Evolutionary conservation across 2,888 invertebrate genomes (phyloP).

Genomic region (Drosophila meridionalis): DNA sequence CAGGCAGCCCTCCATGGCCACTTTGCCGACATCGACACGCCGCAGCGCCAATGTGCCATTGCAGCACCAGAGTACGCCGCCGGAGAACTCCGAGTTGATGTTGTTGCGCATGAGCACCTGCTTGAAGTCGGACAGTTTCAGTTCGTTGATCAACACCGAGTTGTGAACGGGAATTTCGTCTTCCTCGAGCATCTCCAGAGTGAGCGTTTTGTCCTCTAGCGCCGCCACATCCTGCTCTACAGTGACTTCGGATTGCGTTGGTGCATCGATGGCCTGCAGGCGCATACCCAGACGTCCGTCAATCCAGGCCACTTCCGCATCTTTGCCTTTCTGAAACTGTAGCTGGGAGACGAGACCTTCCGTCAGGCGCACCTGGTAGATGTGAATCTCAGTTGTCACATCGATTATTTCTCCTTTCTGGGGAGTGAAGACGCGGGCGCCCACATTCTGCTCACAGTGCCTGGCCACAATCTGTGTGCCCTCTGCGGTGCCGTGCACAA

Average conservation of each 20-base stretch:
- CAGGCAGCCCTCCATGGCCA: constrained; percentile 96
- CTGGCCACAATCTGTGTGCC: constrained; percentile 89
- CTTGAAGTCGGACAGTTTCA: constrained; percentile 96
- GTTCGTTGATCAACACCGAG: constrained; percentile 95
- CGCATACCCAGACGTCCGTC: constrained; percentile 90
- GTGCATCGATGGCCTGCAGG: constrained; percentile 87
- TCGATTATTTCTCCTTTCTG: constrained; percentile 93
- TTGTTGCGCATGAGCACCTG: constrained; percentile 91
- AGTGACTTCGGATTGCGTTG: constrained; percentile 72
- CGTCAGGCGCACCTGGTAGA: constrained; percentile 97
- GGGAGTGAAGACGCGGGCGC: constrained; percentile 93
- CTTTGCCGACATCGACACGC: constrained; percentile 95
- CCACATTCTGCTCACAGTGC: constrained; percentile 89
- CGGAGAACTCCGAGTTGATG: constrained; percentile 94
- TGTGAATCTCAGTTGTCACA: constrained; percentile 98
- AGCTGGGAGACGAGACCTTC: constrained; percentile 95
- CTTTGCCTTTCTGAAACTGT: constrained; percentile 93
- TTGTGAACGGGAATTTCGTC: constrained; percentile 89
- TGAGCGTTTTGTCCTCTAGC: constrained; percentile 87
- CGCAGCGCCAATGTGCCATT: constrained; percentile 95
- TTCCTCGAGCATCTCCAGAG: constrained; percentile 88
- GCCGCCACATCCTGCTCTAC: constrained; percentile 73
- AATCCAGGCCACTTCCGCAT: constrained; percentile 98
- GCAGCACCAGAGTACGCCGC: constrained; percentile 97
- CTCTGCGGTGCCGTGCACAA: constrained; percentile 90